Percentiles rank a stretch among this genome's conserved stretches.
These are phyloP conservation scores for Crotalus horridus DNA, from an alignment of 2,113 vertebrate genomes.

Conservation along the genomic window DNA sequence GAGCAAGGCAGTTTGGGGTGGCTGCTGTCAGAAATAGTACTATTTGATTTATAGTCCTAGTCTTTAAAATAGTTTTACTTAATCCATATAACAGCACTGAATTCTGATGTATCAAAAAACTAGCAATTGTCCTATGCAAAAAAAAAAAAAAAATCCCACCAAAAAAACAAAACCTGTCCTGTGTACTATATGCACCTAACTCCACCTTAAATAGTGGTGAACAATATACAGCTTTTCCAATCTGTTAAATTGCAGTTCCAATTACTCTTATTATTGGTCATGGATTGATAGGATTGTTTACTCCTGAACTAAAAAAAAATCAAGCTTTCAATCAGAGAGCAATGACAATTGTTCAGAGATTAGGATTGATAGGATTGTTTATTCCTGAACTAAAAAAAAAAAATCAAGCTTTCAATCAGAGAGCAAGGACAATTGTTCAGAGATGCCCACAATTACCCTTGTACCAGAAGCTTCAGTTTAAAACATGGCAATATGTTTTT, in stretches of 20 bases:
- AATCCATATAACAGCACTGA: neutral
- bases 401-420: neutral
- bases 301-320: neutral
- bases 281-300: neutral
- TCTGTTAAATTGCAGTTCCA: neutral
- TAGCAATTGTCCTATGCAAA: neutral
- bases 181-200: neutral
- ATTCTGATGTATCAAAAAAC: neutral
- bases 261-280: neutral
- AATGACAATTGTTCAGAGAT: neutral
- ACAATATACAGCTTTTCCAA: neutral
- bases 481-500: neutral
- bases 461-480: neutral
- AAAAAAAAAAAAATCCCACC: neutral
- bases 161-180: neutral
- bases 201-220: neutral
- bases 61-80: neutral
- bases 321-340: neutral
- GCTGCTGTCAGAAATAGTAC: neutral
- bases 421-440: neutral
- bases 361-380: neutral
- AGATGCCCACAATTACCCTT: neutral
- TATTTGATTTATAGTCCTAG: neutral
- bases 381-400: neutral
- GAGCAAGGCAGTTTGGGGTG: neutral